A percentile compares a stretch with the other conserved stretches of the same genome.
These are phyloP conservation scores for Yponomeuta malinellus DNA, from an alignment of 2,888 invertebrate genomes.

Conservation along the genomic window DNA sequence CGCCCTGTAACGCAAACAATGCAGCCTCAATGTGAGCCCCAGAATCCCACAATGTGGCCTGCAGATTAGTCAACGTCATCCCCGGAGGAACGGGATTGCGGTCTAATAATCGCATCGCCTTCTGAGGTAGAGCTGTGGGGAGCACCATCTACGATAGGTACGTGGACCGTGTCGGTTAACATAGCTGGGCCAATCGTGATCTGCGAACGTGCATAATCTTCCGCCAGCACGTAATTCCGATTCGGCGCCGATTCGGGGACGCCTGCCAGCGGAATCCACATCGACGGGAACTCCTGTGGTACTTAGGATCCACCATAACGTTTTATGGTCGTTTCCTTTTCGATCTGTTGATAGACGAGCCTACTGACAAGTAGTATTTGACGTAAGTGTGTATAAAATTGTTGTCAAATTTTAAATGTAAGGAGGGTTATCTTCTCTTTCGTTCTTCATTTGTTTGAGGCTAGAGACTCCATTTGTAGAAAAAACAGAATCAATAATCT, in stretches of 20 bases:
- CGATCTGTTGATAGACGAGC: too few relatives aligned
- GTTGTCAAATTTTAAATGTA: too few relatives aligned
- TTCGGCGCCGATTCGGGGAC: background rate
- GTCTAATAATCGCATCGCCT: conserved; percentile 6
- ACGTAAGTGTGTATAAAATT: too few relatives aligned
- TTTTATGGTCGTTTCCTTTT: too few relatives aligned
- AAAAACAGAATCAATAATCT: too few relatives aligned
- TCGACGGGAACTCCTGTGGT: background rate
- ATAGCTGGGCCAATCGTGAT: conserved; percentile 9
- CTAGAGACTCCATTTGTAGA: too few relatives aligned
- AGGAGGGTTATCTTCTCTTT: too few relatives aligned
- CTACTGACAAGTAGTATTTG: too few relatives aligned
- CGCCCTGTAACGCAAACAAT: background rate
- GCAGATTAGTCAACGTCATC: conserved; percentile 1
- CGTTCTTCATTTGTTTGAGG: too few relatives aligned
- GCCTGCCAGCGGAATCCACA: background rate
- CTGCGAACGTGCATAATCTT: conserved; percentile 12
- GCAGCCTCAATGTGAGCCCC: background rate
- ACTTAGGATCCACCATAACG: too few relatives aligned
- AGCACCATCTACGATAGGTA: conserved; percentile 10
- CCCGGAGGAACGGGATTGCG: background rate
- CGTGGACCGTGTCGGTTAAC: conserved; percentile 8
- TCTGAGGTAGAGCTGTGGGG: conserved; percentile 12
- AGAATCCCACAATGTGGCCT: background rate
- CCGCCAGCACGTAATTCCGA: conserved; percentile 3